phyloP scores from a whole-genome alignment of 2,797 vertebrate species.

The Orientallactaga sibirica region DNA sequence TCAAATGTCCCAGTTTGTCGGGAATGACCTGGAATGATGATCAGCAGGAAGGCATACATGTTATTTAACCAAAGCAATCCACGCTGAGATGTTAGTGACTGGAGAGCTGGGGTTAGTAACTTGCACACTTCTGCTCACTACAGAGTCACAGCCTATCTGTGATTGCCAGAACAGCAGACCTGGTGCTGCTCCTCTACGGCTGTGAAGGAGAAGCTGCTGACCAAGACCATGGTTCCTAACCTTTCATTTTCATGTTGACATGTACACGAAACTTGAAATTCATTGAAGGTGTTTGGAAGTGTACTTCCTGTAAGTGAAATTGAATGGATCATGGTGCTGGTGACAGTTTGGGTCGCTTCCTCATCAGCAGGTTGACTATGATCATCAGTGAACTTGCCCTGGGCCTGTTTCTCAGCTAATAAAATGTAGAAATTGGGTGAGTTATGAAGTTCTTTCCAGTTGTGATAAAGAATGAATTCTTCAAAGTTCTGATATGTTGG shows the following conservation, averaged over 20 bases:
- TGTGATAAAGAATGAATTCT: neutral
- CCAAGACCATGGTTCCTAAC: neutral
- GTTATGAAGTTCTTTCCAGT: constrained; percentile 14
- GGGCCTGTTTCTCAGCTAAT: constrained; percentile 2
- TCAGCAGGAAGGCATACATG: neutral
- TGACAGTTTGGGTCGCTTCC: neutral
- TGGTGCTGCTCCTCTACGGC: neutral
- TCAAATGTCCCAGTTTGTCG: constrained; percentile 38
- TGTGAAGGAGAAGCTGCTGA: constrained; percentile 7
- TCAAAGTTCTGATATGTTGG: neutral
- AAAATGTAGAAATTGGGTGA: constrained; percentile 12
- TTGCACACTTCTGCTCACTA: neutral
- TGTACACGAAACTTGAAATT: constrained; percentile 11
- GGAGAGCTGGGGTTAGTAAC: neutral
- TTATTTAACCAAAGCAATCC: constrained; percentile 34
- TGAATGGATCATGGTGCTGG: neutral
- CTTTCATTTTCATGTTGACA: constrained; percentile 49
- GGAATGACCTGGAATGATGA: neutral
- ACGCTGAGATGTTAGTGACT: constrained; percentile 40
- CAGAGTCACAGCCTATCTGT: neutral
- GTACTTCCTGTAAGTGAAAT: constrained; percentile 28
- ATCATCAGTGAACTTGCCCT: neutral
- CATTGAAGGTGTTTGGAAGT: constrained; percentile 37
- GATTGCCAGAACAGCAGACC: neutral
- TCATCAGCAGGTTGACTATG: neutral